Base-by-base conservation (phyloP, 2,113 vertebrate genomes). In the Plecturocebus donacophilus region DNA sequence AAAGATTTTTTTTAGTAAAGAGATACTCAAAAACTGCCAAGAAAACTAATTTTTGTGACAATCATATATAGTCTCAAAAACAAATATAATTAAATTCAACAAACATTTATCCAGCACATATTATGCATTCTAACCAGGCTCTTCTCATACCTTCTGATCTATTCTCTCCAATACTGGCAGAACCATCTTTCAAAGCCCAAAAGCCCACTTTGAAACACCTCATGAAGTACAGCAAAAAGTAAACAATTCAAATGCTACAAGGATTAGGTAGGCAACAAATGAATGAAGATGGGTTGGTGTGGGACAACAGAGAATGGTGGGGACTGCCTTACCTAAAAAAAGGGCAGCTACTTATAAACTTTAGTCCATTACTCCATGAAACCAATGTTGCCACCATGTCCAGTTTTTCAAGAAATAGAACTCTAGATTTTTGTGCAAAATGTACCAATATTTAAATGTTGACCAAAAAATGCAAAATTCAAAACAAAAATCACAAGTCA, bases 171-270 rank as follows among this genome's bases (percentile, higher is more conserved):
- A 35, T 40, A 73, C 21, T 42, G 14, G 49, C 32, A 93, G 81
- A 96, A 76, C 40, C 73, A 96, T 79, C 45, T 93, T 95, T 83
- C 52, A 94, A 95, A 91, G 27, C 87, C 35, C 27, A 79, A 96
- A 85, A 75, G 35, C 16, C 25, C 20, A 16, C 21, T 91, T 68
- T 49, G 14, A 91, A 77, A 61, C 30, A 45, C 52, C 54, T 93
- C 42, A 86, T 25, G 64, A 83, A 90, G 25, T 87, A 79, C 6
- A 83, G 42, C 23, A 91, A 27, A 27, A 47, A 91, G 54, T 52
- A 93, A 21, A 19, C 25, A 84, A 58, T 58, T 93, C n/a, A 91
- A 93, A 90, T 47, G 49, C 16, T 86, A 40, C 23, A 68, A 38
- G 23, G 40, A 45, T 56, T 20, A 87, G 16, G 10, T 14, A 87